These are phyloP conservation scores for Euclidia mi DNA, from an alignment of 2,888 invertebrate species.

Conservation along the genomic window DNA sequence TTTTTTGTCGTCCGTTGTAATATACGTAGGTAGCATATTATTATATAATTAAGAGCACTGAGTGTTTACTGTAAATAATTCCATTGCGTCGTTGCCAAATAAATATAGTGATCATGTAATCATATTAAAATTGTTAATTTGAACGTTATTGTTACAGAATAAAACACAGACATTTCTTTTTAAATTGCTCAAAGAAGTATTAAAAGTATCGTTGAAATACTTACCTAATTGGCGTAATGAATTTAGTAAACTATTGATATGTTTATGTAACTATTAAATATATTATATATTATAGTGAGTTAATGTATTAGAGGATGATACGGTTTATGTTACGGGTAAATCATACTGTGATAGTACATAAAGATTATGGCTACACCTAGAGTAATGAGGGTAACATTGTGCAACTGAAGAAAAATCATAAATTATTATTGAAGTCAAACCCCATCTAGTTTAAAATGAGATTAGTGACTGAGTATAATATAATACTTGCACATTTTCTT, in stretches of 20 bases:
- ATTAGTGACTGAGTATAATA: too few relatives aligned
- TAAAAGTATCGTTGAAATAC: conserved; percentile 26
- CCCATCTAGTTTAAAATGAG: not conserved
- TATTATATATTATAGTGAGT: conserved; percentile 8
- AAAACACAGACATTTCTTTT: conserved; percentile 15
- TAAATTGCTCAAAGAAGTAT: conserved; percentile 49
- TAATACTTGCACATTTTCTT: too few relatives aligned
- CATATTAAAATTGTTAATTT: conserved; percentile 2
- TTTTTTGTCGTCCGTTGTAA: conserved; percentile 56
- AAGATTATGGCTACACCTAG: conserved; percentile 31
- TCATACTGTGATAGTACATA: conserved; percentile 77
- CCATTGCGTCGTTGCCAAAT: conserved; percentile 54
- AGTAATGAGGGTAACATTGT: conserved; percentile 2
- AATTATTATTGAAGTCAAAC: too few relatives aligned
- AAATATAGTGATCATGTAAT: conserved; percentile 34
- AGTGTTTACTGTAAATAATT: conserved; percentile 53
- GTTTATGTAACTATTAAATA: conserved; percentile 10
- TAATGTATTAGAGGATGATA: conserved; percentile 26
- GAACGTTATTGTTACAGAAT: conserved; percentile 15
- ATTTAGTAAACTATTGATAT: conserved; percentile 17
- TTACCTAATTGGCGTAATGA: conserved; percentile 22
- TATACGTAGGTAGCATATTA: conserved; percentile 38
- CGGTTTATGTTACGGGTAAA: conserved; percentile 63
- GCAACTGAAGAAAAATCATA: not conserved
- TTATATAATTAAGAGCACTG: conserved; percentile 46